Base-by-base conservation (phyloP, 1,140 invertebrate genomes). In the Tetragonula clypearis region DNA sequence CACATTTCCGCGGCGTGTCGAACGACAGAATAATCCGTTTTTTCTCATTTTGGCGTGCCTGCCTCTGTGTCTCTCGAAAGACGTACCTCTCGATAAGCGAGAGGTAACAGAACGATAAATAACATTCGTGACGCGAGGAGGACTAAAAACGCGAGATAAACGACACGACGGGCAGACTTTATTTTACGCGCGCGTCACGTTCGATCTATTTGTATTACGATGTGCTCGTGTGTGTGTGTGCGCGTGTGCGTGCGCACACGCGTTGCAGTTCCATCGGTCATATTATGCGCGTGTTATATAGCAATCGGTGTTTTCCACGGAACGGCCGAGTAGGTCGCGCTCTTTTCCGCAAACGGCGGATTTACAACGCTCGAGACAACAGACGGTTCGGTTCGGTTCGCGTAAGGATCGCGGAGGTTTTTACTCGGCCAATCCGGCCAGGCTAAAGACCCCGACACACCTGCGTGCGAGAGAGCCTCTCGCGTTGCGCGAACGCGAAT, bases 391-490 rank as follows among this genome's bases (percentile, higher is more conserved):
- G 35, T 35, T 35, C 35, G 35, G 74, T 60, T 41, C 26, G 56
- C 35, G 1, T 41, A 41, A 60, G 82, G 74, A 73, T 62, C 23
- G 65, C 71, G 11, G 75, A 69, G 17, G 75, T 62, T 83, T 74
- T 86, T 88, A 78, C 86, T 72, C 79, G 71, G 74, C 73, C 65
- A 53, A 72, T 26, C 0, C 58, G 66, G 17, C 41, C 85, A 91
- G 90, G 90, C 90, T 91, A 91, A 91, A 91, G 90, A 91, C 90
- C 89, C 80, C 87, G 89, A 87, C 90, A 90, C 87, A 91, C 90
- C 90, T 91, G 35, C 35, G 90, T 90, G 83, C 87, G 73, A 79
- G 88, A 88, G 87, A 88, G 87, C 80, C 78, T 74, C 71, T 87
- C 74, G 69, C 76, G 85, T 75, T 35, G 86, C 79, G 73, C 79